These are phyloP conservation scores for Dicranocentrus wangi DNA, from an alignment of 2,888 invertebrate genomes.

Conservation along the genomic window DNA sequence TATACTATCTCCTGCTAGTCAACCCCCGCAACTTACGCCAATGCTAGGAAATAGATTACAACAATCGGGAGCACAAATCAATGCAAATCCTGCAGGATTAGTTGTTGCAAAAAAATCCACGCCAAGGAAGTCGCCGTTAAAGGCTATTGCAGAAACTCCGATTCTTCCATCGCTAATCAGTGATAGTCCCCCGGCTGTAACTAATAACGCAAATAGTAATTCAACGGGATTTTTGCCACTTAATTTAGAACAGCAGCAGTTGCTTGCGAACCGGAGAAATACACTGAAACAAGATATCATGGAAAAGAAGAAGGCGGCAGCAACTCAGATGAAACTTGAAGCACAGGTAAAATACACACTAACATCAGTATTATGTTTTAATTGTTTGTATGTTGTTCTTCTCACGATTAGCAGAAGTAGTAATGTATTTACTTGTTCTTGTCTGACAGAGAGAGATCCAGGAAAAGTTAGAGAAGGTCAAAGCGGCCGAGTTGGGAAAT, in stretches of 20 bases:
- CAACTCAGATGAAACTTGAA: constrained; percentile 48
- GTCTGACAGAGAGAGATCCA: constrained; percentile 43
- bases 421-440: neutral
- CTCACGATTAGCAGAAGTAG: too few species aligned
- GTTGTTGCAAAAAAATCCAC: constrained; percentile 26
- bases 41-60: neutral
- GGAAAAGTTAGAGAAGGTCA: constrained; percentile 28
- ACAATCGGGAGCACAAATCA: neutral
- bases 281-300: constrained; percentile 49
- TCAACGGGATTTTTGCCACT: constrained; percentile 29
- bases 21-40: neutral
- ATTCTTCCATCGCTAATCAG: too few species aligned
- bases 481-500: constrained; percentile 39
- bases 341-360: constrained; percentile 10
- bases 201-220: constrained; percentile 16
- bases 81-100: neutral
- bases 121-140: constrained; percentile 21
- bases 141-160: neutral
- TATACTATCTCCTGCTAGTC: constrained; percentile 4
- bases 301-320: constrained; percentile 57
- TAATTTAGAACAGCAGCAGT: constrained; percentile 31
- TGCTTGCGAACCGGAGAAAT: constrained; percentile 18
- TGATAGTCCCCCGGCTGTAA: too few species aligned
- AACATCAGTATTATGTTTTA: too few species aligned
- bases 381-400: too few species aligned